phyloP scores from a whole-genome alignment of 2,888 invertebrate species.

The Melitaea athalia region DNA sequence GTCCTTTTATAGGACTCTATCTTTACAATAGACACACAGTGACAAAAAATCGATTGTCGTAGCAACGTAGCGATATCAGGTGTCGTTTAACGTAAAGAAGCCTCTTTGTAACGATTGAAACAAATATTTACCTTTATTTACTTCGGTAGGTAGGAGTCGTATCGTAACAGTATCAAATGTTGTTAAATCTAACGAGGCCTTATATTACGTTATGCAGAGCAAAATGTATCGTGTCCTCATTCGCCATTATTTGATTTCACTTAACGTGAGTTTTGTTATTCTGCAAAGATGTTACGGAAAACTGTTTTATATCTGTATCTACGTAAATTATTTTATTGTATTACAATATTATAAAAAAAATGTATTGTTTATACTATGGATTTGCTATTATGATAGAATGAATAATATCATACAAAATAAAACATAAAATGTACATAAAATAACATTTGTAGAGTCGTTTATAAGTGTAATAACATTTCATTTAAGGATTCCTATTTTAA shows the following conservation, averaged over 20 bases:
- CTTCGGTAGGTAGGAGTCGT: background rate
- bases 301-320: background rate
- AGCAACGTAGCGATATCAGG: background rate
- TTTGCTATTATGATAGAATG: no score
- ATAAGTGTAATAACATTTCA: no score
- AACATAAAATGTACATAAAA: no score
- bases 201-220: background rate
- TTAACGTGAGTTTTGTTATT: constrained; percentile 18
- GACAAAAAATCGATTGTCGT: no score
- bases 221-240: constrained; percentile 7
- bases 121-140: background rate
- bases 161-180: background rate
- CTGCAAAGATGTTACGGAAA: constrained; percentile 13
- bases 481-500: no score
- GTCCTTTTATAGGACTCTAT: no score
- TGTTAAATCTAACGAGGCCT: constrained; percentile 3
- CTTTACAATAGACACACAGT: no score
- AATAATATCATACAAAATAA: no score
- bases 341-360: background rate
- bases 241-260: constrained; percentile 21
- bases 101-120: background rate
- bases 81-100: background rate
- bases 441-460: no score
- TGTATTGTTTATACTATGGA: no score
- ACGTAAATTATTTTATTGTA: background rate